phyloP scores from a whole-genome alignment of 2,113 vertebrate genomes.

The Daboia siamensis region DNA sequence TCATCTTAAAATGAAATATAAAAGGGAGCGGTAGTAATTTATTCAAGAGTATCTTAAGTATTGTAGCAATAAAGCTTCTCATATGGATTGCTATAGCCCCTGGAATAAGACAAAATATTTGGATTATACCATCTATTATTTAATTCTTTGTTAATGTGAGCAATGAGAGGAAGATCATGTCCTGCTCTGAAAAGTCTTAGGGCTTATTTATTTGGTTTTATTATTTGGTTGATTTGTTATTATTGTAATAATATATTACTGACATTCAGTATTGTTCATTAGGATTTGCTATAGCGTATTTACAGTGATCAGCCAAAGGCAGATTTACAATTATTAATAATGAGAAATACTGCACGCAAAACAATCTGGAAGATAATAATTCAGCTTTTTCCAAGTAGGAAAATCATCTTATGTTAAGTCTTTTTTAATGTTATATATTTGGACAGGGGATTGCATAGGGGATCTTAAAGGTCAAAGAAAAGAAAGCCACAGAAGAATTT shows the following conservation, averaged over 20 bases:
- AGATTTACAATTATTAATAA: neutral
- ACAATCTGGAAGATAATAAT: neutral
- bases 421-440: neutral
- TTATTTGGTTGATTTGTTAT: neutral
- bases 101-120: neutral
- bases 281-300: neutral
- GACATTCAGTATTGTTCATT: neutral
- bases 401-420: neutral
- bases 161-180: neutral
- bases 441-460: neutral
- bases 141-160: neutral
- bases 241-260: neutral
- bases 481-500: neutral
- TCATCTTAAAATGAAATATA: neutral
- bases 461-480: neutral
- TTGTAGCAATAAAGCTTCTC: neutral
- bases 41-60: neutral
- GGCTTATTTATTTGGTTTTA: neutral
- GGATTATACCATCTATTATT: neutral
- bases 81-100: neutral
- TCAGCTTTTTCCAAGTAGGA: neutral
- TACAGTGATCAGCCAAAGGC: neutral
- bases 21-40: neutral
- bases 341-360: neutral
- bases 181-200: neutral